These are phyloP conservation scores for Ceraclea dissimilis DNA, from an alignment of 2,888 invertebrate genomes.

Conservation along the genomic window DNA sequence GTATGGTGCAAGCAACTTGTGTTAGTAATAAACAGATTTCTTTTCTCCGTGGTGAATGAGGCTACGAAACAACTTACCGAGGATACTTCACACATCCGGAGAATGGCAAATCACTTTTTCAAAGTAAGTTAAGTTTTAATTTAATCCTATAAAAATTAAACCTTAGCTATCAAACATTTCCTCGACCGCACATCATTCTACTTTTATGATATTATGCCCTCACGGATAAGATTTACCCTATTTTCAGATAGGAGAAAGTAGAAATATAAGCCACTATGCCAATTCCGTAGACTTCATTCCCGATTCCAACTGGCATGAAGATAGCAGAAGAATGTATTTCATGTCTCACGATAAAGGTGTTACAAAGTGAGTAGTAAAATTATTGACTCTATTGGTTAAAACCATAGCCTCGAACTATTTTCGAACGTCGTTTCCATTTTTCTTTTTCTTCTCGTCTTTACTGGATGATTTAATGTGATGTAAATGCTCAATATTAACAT, in stretches of 20 bases:
- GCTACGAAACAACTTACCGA: constrained; percentile 36
- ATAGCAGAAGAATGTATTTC: constrained; percentile 42
- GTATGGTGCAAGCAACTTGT: constrained; percentile 92
- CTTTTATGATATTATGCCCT: no score
- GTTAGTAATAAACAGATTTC: constrained; percentile 64
- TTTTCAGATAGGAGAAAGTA: constrained; percentile 6
- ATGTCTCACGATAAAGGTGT: constrained; percentile 20
- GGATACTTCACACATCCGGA: constrained; percentile 28
- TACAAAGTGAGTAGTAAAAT: constrained; percentile 37
- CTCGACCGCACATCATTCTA: no score
- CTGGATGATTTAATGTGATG: no score
- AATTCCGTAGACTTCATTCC: constrained; percentile 30
- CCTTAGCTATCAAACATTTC: no score
- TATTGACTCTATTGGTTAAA: no score
- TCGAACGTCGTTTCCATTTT: no score
- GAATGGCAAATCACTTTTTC: constrained; percentile 36
- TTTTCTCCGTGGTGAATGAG: constrained; percentile 72
- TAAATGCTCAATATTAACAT: no score
- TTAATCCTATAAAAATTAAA: neutral
- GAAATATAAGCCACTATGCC: constrained; percentile 9
- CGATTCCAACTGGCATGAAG: constrained; percentile 49
- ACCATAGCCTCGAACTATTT: no score
- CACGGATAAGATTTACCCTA: no score
- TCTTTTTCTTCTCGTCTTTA: no score
- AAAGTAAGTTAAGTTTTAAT: constrained; percentile 33